phyloP scores from a whole-genome alignment of 2,888 invertebrate species.

The Alentia gelatinosa region DNA sequence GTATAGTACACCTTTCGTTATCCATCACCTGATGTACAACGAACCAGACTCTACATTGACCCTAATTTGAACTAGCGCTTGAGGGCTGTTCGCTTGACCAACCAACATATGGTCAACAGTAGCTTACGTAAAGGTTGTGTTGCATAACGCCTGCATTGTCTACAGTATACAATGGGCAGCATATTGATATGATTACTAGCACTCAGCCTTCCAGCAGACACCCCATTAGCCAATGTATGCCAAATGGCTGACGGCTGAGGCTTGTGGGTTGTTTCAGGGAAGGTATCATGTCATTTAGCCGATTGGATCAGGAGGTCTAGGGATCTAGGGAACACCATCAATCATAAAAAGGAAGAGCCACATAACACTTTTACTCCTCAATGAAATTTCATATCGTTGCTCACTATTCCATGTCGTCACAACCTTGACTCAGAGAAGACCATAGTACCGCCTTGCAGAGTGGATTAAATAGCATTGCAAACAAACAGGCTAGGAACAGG shows the following conservation, averaged over 20 bases:
- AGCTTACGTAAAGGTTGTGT: not conserved
- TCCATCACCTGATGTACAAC: not conserved
- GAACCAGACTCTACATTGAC: not conserved
- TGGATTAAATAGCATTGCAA: no score
- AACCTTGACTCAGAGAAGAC: no score
- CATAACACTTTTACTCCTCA: not conserved
- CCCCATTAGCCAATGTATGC: not conserved
- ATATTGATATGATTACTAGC: constrained; percentile 24
- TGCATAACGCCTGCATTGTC: not conserved
- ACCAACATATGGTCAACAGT: constrained; percentile 13
- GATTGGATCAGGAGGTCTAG: not conserved
- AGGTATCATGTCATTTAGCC: not conserved
- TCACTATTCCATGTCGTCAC: no score
- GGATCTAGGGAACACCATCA: not conserved
- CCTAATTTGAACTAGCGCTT: no score
- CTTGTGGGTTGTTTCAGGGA: no score
- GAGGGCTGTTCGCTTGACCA: not conserved
- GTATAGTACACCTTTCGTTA: not conserved
- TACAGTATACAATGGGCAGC: not conserved
- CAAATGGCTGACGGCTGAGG: not conserved
- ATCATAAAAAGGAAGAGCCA: not conserved
- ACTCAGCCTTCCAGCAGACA: not conserved
- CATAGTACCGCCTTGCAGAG: no score
- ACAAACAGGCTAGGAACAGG: no score
- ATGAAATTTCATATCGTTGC: not conserved